These are phyloP conservation scores for Emydocephalus ijimae DNA, from an alignment of 2,113 vertebrate genomes.

Conservation along the genomic window DNA sequence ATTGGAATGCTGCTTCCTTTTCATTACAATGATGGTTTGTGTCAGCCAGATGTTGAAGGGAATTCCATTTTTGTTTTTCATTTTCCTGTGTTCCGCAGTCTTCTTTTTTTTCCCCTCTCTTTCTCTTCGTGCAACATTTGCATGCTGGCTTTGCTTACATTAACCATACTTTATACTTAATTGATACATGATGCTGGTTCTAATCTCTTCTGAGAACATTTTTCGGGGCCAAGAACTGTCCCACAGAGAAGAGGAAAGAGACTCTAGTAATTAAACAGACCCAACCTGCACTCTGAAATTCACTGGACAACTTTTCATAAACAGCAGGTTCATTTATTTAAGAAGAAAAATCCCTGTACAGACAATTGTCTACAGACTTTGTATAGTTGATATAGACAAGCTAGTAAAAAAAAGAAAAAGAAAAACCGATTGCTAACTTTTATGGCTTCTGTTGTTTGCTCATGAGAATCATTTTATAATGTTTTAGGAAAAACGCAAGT, in stretches of 20 bases:
- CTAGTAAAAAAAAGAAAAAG: conserved; percentile 56
- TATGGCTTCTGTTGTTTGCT: conserved; percentile 67
- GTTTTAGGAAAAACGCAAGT: conserved; percentile 17
- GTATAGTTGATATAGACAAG: conserved; percentile 67
- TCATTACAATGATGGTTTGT: conserved; percentile 41
- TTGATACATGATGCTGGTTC: conserved; percentile 67
- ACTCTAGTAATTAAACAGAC: conserved; percentile 48
- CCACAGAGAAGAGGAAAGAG: conserved; percentile 59
- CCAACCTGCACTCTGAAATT: conserved; percentile 61
- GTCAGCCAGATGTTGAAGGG: conserved; percentile 54
- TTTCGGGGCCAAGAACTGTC: conserved; percentile 67
- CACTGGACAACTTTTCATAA: conserved; percentile 65
- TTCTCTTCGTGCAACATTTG: conserved; percentile 72
- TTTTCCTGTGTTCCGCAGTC: conserved; percentile 68
- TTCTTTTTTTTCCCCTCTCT: conserved; percentile 56
- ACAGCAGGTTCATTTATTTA: conserved; percentile 65
- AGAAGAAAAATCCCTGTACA: conserved; percentile 70
- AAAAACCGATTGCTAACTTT: conserved; percentile 58
- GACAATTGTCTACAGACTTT: conserved; percentile 72
- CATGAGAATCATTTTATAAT: conserved; percentile 41
- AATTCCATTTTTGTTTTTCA: conserved; percentile 56
- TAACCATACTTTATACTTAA: conserved; percentile 71
- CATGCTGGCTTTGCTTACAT: conserved; percentile 80
- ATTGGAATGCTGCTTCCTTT: conserved; percentile 55
- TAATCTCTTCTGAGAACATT: conserved; percentile 73